Conservation (phyloP, 64 coral and sea anemone genomes). For the Montipora sp. region DNA sequence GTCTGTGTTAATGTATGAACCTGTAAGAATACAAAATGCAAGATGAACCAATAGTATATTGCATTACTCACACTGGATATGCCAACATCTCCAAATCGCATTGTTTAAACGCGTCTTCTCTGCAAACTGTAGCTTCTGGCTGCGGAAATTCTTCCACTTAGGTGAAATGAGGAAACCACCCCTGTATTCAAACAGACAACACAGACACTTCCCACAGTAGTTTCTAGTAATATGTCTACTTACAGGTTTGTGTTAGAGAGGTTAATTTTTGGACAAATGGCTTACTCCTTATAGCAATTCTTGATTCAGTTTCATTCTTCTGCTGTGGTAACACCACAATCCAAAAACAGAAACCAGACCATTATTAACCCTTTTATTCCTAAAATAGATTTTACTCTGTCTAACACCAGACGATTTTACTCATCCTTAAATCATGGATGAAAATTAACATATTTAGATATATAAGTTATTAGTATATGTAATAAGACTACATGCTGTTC, state of each 20-base stretch:
- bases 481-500: too few relatives aligned
- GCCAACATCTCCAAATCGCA: slow-evolving; percentile 99
- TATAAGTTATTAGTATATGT: too few relatives aligned
- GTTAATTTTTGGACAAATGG: not conserved
- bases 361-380: too few relatives aligned
- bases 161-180: slow-evolving; percentile 77
- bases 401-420: too few relatives aligned
- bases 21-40: not conserved
- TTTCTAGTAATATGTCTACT: not conserved
- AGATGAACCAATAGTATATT: not conserved
- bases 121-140: slow-evolving; percentile 95
- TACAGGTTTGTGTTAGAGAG: not conserved
- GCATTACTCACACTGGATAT: slow-evolving; percentile 93
- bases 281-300: not conserved
- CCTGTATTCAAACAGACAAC: slow-evolving; percentile 25
- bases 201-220: not conserved
- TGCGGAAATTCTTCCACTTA: slow-evolving; percentile 99
- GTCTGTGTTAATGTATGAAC: not conserved
- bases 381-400: too few relatives aligned
- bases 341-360: too few relatives aligned
- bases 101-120: slow-evolving; percentile 99
- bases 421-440: too few relatives aligned
- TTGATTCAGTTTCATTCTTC: too few relatives aligned
- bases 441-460: too few relatives aligned
- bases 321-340: too few relatives aligned